Conservation (phyloP, 2,113 vertebrate species). For the Cebus imitator region DNA sequence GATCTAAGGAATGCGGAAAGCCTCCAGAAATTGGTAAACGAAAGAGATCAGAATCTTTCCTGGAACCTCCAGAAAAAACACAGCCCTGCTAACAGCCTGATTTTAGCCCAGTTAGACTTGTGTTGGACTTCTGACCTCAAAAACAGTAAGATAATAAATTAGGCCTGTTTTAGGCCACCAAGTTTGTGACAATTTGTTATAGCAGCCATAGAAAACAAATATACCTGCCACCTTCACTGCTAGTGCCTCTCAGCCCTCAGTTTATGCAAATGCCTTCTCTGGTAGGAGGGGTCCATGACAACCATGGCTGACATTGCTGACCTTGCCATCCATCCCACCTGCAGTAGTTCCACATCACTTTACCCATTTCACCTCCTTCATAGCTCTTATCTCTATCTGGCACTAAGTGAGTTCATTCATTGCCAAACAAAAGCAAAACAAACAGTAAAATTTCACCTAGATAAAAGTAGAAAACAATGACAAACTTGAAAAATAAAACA, state of each 20-base stretch:
- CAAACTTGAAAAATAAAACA: constrained; percentile 64
- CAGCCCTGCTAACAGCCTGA: neutral
- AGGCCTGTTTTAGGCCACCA: neutral
- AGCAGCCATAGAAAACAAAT: neutral
- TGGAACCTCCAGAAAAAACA: neutral
- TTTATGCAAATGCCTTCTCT: neutral
- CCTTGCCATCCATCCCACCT: neutral
- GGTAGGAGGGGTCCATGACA: neutral
- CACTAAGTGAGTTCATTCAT: neutral
- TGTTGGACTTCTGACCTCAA: neutral
- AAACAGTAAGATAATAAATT: neutral
- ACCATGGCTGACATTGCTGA: no score
- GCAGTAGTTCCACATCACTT: neutral
- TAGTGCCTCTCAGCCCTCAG: neutral
- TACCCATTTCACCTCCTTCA: neutral
- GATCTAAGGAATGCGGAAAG: neutral
- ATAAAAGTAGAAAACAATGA: constrained; percentile 54
- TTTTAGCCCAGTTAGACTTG: neutral
- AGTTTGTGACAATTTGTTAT: neutral
- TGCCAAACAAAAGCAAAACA: neutral
- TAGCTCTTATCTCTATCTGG: neutral
- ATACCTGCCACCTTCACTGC: neutral
- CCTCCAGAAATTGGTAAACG: neutral
- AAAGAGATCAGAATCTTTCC: neutral
- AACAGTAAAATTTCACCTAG: constrained; percentile 19